Percentiles rank a stretch among this genome's conserved stretches.
Conservation (phyloP, 2,888 invertebrate species). For the Allygus modestus region DNA sequence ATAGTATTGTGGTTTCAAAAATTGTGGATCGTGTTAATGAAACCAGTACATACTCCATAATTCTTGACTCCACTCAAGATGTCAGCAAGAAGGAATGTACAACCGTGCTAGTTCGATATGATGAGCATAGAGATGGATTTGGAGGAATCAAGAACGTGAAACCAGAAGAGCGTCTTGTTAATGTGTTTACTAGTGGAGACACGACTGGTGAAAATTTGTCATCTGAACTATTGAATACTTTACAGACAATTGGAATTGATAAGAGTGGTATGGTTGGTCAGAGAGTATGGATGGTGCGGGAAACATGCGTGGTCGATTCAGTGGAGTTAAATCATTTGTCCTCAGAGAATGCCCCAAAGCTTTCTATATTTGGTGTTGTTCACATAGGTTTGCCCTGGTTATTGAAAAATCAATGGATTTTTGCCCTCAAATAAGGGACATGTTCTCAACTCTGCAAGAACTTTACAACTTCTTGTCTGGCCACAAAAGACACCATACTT, state of each 20-base stretch:
- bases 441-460: slow-evolving; percentile 56
- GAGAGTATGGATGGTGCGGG: slow-evolving; percentile 56
- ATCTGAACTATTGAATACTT: neutral
- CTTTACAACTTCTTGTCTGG: slow-evolving; percentile 47
- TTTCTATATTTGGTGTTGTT: slow-evolving; percentile 47
- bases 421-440: slow-evolving; percentile 52
- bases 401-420: slow-evolving; percentile 53
- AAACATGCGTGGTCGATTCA: slow-evolving; percentile 44
- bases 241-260: slow-evolving; percentile 5
- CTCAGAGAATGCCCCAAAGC: slow-evolving; percentile 30
- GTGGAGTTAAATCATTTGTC: slow-evolving; percentile 14
- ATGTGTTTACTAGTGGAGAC: slow-evolving; percentile 40
- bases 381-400: slow-evolving; percentile 42
- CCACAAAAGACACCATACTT: slow-evolving; percentile 32
- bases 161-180: slow-evolving; percentile 46
- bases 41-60: slow-evolving; percentile 14
- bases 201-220: slow-evolving; percentile 19
- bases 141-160: slow-evolving; percentile 23
- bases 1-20: slow-evolving; percentile 23
- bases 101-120: no score
- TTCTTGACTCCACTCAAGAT: slow-evolving; percentile 38
- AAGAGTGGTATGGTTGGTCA: slow-evolving; percentile 37
- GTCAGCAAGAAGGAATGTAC: slow-evolving; percentile 44
- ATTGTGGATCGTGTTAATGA: slow-evolving; percentile 12
- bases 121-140: slow-evolving; percentile 40